Evolutionary conservation across 2,888 invertebrate genomes (phyloP), one percentile per base, ranked within the genome.

Genomic region (Seira sanloemensis): DNA sequence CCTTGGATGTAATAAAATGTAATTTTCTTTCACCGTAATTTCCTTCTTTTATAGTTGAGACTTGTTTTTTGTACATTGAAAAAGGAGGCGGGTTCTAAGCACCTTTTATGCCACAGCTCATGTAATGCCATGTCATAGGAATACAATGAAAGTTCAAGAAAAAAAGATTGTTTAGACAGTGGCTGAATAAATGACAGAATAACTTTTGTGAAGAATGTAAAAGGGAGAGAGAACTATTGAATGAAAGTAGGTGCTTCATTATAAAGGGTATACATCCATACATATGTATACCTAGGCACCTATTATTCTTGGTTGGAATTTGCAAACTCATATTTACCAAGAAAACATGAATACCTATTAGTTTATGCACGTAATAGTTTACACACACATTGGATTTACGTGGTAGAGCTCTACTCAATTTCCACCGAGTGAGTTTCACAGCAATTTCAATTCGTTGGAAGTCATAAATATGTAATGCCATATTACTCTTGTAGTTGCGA

Each of bases 21-120:
- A 75, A 75, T 75, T 75, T 75, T 75, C 75, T 62, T 75, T 37
- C 46, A 75, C 66, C 65, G 50, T 75, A 75, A 75, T 75, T 75
- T 75, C 65, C 74, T 12, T n/a, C 27, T 75, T 67, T 75, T 65
- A 75, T 75, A 65, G 50, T 75, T 74, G 23, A 75, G 23, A 58
- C 73, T n/a, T n/a, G n/a, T n/a, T n/a, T n/a, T n/a, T n/a, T n/a
- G n/a, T n/a, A n/a, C 50, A 50, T 50, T 50, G 50, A n/a, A n/a
- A n/a, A n/a, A n/a, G n/a, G n/a, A n/a, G n/a, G n/a, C n/a, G n/a
- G n/a, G n/a, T n/a, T n/a, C n/a, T 50, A 50, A n/a, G 50, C 50
- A 50, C 50, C 50, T 50, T 50, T 50, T 12, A 12, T 18, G 12
- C 37, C 37, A 50, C 50, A 16, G 12, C 12, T n/a, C 50, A 50